Evolutionary conservation across 1,140 invertebrate species (phyloP).

Genomic region (Alviniconcha marisindica): DNA sequence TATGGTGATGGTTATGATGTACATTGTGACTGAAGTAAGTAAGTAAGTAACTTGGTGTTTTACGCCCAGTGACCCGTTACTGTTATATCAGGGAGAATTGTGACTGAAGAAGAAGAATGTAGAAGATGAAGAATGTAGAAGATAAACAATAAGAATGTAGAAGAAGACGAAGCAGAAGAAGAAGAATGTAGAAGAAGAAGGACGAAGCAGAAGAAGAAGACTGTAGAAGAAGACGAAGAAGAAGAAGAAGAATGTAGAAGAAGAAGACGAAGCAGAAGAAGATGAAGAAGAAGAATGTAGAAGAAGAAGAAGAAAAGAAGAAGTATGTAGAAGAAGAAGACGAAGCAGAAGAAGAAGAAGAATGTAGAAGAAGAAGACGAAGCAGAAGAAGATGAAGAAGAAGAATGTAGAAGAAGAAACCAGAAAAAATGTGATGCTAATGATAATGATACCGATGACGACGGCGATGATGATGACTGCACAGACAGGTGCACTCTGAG

Average conservation of each 20-base stretch:
- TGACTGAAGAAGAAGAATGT: too few relatives aligned
- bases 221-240: neutral
- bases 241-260: conserved; percentile 18
- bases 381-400: neutral
- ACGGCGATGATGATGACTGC: too few relatives aligned
- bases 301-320: neutral
- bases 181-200: neutral
- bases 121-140: neutral
- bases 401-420: neutral
- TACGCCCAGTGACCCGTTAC: too few relatives aligned
- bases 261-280: conserved; percentile 9
- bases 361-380: neutral
- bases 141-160: neutral
- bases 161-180: neutral
- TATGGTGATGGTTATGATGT: too few relatives aligned
- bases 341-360: conserved; percentile 8
- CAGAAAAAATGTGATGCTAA: too few relatives aligned
- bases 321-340: conserved; percentile 13
- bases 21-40: too few relatives aligned
- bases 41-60: too few relatives aligned
- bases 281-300: conserved; percentile 1
- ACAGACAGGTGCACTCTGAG: too few relatives aligned
- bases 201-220: neutral
- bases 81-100: too few relatives aligned
- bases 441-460: too few relatives aligned